Conservation (phyloP, 1,140 invertebrate species). For the Hycleus cichorii region DNA sequence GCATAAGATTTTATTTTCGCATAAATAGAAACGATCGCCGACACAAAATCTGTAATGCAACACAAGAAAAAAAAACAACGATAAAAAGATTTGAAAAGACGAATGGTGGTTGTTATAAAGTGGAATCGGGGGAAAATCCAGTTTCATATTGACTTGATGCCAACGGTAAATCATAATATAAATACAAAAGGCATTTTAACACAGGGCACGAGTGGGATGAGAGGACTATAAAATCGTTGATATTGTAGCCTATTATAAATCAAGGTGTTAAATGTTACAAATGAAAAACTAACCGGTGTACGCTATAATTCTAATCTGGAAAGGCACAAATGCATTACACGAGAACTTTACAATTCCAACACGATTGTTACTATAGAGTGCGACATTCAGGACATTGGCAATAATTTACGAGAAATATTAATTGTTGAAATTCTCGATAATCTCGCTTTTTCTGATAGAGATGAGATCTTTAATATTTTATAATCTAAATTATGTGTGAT, state of each 20-base stretch:
- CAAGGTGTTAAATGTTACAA: constrained; percentile 30
- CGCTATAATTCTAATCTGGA: constrained; percentile 22
- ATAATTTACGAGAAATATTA: background rate
- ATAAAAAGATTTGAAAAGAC: background rate
- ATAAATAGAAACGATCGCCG: constrained; percentile 91
- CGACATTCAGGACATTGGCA: background rate
- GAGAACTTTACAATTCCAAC: background rate
- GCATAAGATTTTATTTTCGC: constrained; percentile 95
- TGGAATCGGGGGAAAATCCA: constrained; percentile 10
- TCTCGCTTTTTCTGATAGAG: background rate
- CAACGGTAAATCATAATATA: constrained; percentile 12
- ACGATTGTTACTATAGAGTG: too few species aligned
- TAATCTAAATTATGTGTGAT: constrained; percentile 17
- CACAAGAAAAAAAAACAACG: constrained; percentile 19
- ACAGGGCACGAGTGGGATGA: too few species aligned
- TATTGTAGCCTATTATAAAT: constrained; percentile 24
- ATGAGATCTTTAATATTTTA: too few species aligned
- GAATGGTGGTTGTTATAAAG: background rate
- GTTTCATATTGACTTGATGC: constrained; percentile 18
- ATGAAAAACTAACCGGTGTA: constrained; percentile 32
- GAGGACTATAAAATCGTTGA: constrained; percentile 20
- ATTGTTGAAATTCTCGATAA: constrained; percentile 3
- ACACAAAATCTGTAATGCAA: constrained; percentile 80
- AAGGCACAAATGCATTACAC: constrained; percentile 11
- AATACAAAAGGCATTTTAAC: constrained; percentile 26